Evolutionary conservation across 2,113 vertebrate genomes (phyloP).

Genomic region (Psettodes erumei): DNA sequence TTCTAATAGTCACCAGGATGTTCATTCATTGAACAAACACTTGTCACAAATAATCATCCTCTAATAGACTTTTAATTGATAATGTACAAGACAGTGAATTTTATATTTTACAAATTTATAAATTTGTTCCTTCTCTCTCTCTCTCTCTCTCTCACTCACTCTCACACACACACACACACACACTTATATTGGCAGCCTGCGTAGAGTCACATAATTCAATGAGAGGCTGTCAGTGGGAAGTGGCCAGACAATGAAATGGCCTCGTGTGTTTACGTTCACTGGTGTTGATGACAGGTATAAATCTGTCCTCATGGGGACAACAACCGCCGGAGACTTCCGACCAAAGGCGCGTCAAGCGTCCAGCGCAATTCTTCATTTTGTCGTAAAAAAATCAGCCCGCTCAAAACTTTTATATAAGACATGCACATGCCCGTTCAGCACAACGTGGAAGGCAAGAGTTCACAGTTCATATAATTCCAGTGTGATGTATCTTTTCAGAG

Average conservation of each 20-base stretch:
- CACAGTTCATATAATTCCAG: not conserved
- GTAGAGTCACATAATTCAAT: slow-evolving; percentile 55
- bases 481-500: not conserved
- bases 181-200: slow-evolving; percentile 22
- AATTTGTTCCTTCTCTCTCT: not conserved
- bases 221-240: slow-evolving; percentile 70
- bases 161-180: slow-evolving; percentile 13
- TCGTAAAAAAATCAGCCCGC: not conserved
- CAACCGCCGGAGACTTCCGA: slow-evolving; percentile 64
- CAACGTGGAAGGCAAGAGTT: not conserved
- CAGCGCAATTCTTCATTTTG: slow-evolving; percentile 55
- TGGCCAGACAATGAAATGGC: slow-evolving; percentile 72
- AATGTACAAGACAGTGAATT: not conserved
- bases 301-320: slow-evolving; percentile 68
- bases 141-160: slow-evolving; percentile 18
- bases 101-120: not conserved
- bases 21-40: not conserved
- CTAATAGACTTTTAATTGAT: not conserved
- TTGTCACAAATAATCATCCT: not conserved
- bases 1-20: not conserved
- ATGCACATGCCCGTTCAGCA: not conserved
- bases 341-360: slow-evolving; percentile 44
- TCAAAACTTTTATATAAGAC: not conserved
- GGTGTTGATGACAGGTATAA: slow-evolving; percentile 78
- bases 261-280: slow-evolving; percentile 70